Evolutionary conservation across 2,113 vertebrate species (phyloP).

Genomic region (Agelaius phoeniceus): DNA sequence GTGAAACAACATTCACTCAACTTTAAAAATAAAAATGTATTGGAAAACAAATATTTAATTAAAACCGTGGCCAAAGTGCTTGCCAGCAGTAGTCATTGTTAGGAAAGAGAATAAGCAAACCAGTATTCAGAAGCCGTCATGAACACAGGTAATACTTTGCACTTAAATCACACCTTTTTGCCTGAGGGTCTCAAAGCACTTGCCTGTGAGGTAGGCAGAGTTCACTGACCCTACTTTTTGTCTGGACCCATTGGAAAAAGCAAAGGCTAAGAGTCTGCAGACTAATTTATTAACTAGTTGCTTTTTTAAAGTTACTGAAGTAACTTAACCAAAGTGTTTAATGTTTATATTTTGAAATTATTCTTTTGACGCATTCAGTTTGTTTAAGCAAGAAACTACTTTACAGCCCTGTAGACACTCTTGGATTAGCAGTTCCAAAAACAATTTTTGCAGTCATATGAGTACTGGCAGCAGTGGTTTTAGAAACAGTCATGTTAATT

Average conservation of each 20-base stretch:
- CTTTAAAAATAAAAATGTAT: conserved; percentile 60
- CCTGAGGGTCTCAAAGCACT: conserved; percentile 4
- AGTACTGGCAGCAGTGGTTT: conserved; percentile 39
- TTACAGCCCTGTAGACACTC: background rate
- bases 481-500: conserved; percentile 24
- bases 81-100: background rate
- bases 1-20: background rate
- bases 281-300: conserved; percentile 4
- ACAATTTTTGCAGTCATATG: background rate
- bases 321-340: background rate
- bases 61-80: background rate
- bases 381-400: background rate
- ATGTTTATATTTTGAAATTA: background rate
- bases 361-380: background rate
- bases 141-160: background rate
- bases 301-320: background rate
- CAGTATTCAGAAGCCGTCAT: background rate
- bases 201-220: background rate
- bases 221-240: background rate
- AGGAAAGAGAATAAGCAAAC: background rate
- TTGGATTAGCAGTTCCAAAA: conserved; percentile 34
- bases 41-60: conserved; percentile 65
- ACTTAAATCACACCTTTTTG: background rate
- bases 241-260: background rate
- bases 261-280: background rate